A percentile compares a stretch with the other conserved stretches of the same genome.
Conservation (phyloP, 2,113 vertebrate genomes). For the Syngnathus floridae region DNA sequence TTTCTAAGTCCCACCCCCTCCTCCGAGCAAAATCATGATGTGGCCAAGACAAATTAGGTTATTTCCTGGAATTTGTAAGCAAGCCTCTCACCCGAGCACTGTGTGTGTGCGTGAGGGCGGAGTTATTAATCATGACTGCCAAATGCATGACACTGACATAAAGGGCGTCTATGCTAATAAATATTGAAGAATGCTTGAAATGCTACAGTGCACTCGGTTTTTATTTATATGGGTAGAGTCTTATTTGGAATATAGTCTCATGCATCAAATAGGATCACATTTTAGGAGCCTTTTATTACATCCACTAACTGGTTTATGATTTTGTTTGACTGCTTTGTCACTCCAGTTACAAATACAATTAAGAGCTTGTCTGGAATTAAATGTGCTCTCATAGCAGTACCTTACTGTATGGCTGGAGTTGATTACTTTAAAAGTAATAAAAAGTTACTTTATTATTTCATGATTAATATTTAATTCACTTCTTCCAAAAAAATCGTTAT, state of each 20-base stretch:
- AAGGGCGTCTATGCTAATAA: constrained; percentile 17
- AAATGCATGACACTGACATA: constrained; percentile 13
- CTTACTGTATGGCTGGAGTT: neutral
- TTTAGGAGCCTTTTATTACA: neutral
- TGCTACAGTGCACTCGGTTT: neutral
- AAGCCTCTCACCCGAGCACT: constrained; percentile 20
- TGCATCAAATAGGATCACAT: neutral
- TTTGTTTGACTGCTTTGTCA: neutral
- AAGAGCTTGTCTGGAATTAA: neutral
- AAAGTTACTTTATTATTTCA: too few relatives aligned
- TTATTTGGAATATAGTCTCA: neutral
- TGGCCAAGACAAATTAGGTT: constrained; percentile 21
- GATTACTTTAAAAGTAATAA: too few relatives aligned
- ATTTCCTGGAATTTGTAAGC: constrained; percentile 15
- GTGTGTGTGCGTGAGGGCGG: neutral
- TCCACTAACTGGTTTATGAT: neutral
- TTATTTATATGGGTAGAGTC: neutral
- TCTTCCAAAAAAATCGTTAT: too few relatives aligned
- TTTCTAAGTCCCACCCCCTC: neutral
- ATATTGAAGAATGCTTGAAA: constrained; percentile 9
- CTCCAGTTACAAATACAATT: neutral
- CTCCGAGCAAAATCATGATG: neutral
- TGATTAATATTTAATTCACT: too few relatives aligned
- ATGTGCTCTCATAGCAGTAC: neutral
- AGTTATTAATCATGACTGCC: constrained; percentile 15